phyloP scores from a whole-genome alignment of 2,113 vertebrate species.

The Sakesphorus luctuosus region DNA sequence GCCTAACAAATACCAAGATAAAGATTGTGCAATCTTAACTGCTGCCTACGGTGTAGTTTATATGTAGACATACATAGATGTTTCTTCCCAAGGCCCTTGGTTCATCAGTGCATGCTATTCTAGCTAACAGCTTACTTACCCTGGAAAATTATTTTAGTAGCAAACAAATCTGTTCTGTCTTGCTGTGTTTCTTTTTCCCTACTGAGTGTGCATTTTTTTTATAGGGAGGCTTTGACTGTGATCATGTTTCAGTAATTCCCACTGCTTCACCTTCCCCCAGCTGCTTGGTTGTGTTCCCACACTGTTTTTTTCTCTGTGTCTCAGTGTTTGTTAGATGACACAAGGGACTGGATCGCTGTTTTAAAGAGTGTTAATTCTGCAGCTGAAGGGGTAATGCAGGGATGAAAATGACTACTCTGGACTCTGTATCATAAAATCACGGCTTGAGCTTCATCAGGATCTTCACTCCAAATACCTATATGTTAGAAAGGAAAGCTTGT shows the following conservation, averaged over 20 bases:
- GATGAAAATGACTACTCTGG: neutral
- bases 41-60: neutral
- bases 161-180: neutral
- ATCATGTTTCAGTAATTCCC: neutral
- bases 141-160: neutral
- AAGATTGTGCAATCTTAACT: neutral
- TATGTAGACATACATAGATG: neutral
- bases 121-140: neutral
- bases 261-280: neutral
- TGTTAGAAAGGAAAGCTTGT: neutral
- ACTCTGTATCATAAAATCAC: neutral
- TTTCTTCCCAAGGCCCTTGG: neutral
- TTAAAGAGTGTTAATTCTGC: neutral
- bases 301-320: neutral
- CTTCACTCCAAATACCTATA: neutral
- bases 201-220: neutral
- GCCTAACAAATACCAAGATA: neutral
- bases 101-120: neutral
- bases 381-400: neutral
- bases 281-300: neutral
- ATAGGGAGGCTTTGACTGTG: neutral
- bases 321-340: neutral
- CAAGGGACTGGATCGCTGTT: neutral
- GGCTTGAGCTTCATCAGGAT: neutral
- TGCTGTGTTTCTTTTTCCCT: neutral